A percentile compares a stretch with the other conserved stretches of the same genome.
Conservation (phyloP, 2,888 invertebrate species). For the Drosophila vallismaia region DNA sequence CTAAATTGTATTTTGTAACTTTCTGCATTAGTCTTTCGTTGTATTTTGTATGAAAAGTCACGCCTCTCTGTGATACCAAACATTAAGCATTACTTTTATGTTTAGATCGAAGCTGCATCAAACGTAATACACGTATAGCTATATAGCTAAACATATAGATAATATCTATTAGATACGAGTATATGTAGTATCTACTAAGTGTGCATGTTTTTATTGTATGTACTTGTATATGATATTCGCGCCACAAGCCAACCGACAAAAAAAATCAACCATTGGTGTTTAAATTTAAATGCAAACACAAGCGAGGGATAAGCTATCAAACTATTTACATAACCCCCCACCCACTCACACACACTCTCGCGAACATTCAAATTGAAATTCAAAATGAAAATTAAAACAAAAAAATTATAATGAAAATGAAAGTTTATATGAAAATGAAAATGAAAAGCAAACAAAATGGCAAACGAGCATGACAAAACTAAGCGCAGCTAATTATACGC, state of each 20-base stretch:
- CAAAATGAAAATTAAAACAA: conserved; percentile 5
- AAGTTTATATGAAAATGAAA: conserved; percentile 14
- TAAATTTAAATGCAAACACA: neutral
- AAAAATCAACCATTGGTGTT: conserved; percentile 20
- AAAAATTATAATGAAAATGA: neutral
- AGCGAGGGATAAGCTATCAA: conserved; percentile 37
- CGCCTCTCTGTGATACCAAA: conserved; percentile 83
- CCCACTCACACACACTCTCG: conserved; percentile 17
- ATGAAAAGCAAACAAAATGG: conserved; percentile 36
- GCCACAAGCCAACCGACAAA: conserved; percentile 31
- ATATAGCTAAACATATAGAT: conserved; percentile 41
- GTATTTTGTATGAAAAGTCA: conserved; percentile 76
- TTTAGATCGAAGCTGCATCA: conserved; percentile 74
- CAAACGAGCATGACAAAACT: conserved; percentile 70
- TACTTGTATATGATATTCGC: conserved; percentile 62
- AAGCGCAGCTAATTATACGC: conserved; percentile 68
- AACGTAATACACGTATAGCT: conserved; percentile 31
- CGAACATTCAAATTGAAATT: conserved; percentile 19
- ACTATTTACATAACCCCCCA: conserved; percentile 40
- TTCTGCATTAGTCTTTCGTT: conserved; percentile 52
- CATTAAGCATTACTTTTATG: conserved; percentile 77
- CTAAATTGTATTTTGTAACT: conserved; percentile 52
- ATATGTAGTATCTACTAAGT: conserved; percentile 54
- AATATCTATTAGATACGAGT: neutral
- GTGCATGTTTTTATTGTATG: conserved; percentile 75